Conservation (phyloP, 2,113 vertebrate species). For the Daubentonia madagascariensis region DNA sequence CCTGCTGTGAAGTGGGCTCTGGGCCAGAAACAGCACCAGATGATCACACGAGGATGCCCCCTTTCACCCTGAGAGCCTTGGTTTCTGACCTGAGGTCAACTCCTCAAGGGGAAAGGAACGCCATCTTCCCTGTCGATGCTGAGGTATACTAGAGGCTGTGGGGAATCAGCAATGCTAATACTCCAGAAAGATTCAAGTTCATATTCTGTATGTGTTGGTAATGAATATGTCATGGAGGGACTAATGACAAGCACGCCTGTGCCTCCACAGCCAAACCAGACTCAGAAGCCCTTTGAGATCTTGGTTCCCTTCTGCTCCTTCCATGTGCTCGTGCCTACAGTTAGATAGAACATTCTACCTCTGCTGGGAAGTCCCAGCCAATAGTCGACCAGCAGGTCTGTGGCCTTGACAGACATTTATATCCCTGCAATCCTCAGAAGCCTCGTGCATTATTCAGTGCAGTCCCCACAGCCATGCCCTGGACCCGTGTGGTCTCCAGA, state of each 20-base stretch:
- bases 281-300: not conserved
- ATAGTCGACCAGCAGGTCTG: not conserved
- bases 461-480: not conserved
- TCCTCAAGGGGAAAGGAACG: not conserved
- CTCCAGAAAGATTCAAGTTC: not conserved
- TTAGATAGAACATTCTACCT: not conserved
- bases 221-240: not conserved
- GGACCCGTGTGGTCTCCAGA: slow-evolving; percentile 32
- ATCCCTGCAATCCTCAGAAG: not conserved
- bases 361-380: slow-evolving; percentile 3
- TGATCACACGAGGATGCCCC: not conserved
- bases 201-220: not conserved
- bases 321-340: not conserved
- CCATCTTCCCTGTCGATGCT: not conserved
- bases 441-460: not conserved
- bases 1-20: not conserved
- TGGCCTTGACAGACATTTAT: not conserved
- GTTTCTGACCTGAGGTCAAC: not conserved
- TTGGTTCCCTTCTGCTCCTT: not conserved
- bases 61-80: not conserved
- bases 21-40: not conserved
- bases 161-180: not conserved
- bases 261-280: not conserved
- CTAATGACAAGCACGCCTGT: not conserved
- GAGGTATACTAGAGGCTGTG: fast-evolving